Conservation (phyloP, 2,888 invertebrate genomes). For the Zootermopsis nevadensis region DNA sequence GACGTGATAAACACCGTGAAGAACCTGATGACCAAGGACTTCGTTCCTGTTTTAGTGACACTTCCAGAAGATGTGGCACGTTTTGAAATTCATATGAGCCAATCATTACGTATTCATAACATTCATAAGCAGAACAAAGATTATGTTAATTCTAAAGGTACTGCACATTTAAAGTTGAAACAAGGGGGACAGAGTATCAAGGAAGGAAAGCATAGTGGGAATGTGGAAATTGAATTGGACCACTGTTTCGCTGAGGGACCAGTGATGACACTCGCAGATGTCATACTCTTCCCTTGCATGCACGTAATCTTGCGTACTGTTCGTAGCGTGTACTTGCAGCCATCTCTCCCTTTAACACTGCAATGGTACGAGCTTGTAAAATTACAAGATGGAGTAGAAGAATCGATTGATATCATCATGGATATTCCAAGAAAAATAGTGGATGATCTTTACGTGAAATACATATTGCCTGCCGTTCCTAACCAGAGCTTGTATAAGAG, state of each 20-base stretch:
- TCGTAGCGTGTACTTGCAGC: constrained; percentile 59
- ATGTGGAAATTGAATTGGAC: constrained; percentile 59
- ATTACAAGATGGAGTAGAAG: constrained; percentile 54
- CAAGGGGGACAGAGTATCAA: background rate
- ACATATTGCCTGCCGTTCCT: constrained; percentile 65
- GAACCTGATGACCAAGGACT: constrained; percentile 56
- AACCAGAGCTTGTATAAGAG: constrained; percentile 80
- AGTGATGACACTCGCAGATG: constrained; percentile 83
- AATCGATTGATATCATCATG: constrained; percentile 51
- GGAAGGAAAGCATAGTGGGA: background rate
- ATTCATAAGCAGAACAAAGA: constrained; percentile 79
- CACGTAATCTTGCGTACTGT: constrained; percentile 70
- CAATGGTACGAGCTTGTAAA: constrained; percentile 71
- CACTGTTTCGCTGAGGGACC: constrained; percentile 89
- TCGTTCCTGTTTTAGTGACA: constrained; percentile 55
- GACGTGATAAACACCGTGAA: constrained; percentile 74
- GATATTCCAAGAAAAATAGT: constrained; percentile 48
- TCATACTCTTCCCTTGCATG: constrained; percentile 80
- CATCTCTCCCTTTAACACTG: constrained; percentile 70
- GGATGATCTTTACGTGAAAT: constrained; percentile 53
- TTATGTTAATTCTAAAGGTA: constrained; percentile 62
- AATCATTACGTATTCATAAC: constrained; percentile 88
- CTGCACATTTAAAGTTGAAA: background rate
- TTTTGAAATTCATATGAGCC: constrained; percentile 86
- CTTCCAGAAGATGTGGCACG: constrained; percentile 78